Base-by-base conservation (phyloP, 2,888 invertebrate species). In the Doris montereyensis region DNA sequence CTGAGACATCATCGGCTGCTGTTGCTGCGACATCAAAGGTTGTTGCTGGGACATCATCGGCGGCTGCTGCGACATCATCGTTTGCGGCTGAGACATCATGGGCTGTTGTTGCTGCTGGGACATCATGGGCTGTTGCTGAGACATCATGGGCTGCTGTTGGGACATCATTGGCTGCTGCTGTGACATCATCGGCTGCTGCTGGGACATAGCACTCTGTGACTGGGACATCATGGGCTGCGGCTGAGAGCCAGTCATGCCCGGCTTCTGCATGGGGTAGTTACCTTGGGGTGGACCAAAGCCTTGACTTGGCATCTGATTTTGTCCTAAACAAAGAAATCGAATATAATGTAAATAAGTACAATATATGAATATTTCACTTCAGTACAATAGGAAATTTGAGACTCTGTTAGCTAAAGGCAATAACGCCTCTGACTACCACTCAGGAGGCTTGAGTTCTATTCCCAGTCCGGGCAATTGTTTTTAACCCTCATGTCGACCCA, bases 1-100 rank as follows among this genome's bases (percentile, higher is more conserved):
- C 72, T 85, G 85, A 71, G 86, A 84, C 84, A 84, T 85, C 83
- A 84, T 85, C 1, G 84, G 81, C 58, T 85, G 86, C 65, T 83
- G 79, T 77, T 87, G 85, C 76, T 85, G 82, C 83, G 85, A 86
- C 86, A 86, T 87, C 4, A 85, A 74, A 32, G 81, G 80, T 28
- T 83, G 84, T 65, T 80, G 77, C 58, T 83, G 85, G 41, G 85
- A 81, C 85, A 85, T 86, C 81, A 83, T 83, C 5, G 85, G 84
- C 62, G 78, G 82, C 60, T 83, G 84, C 68, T 83, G 82, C 26
- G 83, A 79, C 35, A 85, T 81, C 83, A 85, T 84, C 83, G 84
- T 82, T 57, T 84, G 80, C n/a, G 78, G 80, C 41, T 79, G 79
- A 24, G 83, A 78, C 83, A 83, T 83, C 83, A 84, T 84, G 4